Evolutionary conservation across 2,888 invertebrate species (phyloP).

Genomic region (Cepaea hortensis): DNA sequence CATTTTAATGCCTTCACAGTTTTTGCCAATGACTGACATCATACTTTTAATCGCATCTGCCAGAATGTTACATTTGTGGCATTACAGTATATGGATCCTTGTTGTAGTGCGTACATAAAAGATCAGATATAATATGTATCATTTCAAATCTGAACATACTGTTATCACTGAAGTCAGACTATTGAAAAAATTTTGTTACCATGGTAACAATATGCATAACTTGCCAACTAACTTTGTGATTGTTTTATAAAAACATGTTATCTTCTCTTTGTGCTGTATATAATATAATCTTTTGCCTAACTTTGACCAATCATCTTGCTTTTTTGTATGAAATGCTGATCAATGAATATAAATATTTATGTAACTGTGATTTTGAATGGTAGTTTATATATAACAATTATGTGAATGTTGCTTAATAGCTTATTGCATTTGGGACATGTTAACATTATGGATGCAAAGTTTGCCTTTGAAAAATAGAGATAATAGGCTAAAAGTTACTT

Average conservation of each 20-base stretch:
- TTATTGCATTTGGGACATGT: background rate
- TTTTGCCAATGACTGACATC: background rate
- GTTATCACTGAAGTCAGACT: background rate
- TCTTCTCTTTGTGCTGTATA: background rate
- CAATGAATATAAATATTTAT: background rate
- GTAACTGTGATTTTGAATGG: constrained; percentile 1
- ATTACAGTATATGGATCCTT: background rate
- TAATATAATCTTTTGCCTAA: background rate
- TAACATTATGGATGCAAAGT: background rate
- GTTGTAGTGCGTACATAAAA: background rate
- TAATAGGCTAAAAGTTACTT: too few relatives aligned
- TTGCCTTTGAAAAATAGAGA: too few relatives aligned
- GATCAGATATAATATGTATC: background rate
- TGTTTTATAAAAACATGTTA: background rate
- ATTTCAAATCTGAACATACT: background rate
- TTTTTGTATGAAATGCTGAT: background rate
- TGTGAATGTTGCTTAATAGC: background rate
- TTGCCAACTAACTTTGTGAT: constrained; percentile 44
- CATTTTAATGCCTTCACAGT: constrained; percentile 3
- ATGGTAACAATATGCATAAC: constrained; percentile 25
- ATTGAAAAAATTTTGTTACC: background rate
- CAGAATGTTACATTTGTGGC: background rate
- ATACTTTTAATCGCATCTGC: background rate
- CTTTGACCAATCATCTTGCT: background rate
- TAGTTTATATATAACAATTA: background rate